These are phyloP conservation scores for Nasonia giraulti DNA, from an alignment of 1,140 invertebrate species.

Conservation along the genomic window DNA sequence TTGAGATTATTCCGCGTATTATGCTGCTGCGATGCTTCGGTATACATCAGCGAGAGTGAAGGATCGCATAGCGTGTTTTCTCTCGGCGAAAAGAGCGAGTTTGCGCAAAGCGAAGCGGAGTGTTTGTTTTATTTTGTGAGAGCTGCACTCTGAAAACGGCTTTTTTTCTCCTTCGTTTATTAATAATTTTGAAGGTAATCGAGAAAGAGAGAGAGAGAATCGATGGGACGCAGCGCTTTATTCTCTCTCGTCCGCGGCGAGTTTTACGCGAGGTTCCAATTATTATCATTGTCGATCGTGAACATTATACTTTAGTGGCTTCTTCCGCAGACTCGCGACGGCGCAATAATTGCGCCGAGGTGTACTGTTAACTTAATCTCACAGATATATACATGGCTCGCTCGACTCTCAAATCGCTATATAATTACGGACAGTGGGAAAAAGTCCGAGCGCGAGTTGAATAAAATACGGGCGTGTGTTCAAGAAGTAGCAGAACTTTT, in stretches of 20 bases:
- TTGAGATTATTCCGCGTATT: no score
- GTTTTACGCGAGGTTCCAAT: no score
- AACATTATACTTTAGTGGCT: no score
- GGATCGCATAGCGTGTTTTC: no score
- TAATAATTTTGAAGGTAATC: not conserved
- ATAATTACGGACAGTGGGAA: not conserved
- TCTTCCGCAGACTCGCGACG: no score
- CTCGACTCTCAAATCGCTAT: not conserved
- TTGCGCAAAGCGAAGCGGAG: no score
- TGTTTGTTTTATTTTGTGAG: not conserved
- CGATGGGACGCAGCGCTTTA: not conserved
- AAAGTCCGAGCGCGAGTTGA: not conserved
- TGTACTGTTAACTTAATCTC: slow-evolving; percentile 8
- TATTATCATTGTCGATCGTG: no score
- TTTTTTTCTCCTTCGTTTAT: not conserved
- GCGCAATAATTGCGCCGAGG: not conserved
- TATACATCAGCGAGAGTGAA: no score
- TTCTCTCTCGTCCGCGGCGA: no score
- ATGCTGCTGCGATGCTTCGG: no score
- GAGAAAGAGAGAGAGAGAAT: not conserved
- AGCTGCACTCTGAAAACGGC: not conserved
- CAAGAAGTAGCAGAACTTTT: not conserved
- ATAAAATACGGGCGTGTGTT: not conserved
- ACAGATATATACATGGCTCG: not conserved
- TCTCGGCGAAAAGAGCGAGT: no score